These are phyloP conservation scores for Falco concolor DNA, from an alignment of 2,797 vertebrate genomes.

Conservation along the genomic window DNA sequence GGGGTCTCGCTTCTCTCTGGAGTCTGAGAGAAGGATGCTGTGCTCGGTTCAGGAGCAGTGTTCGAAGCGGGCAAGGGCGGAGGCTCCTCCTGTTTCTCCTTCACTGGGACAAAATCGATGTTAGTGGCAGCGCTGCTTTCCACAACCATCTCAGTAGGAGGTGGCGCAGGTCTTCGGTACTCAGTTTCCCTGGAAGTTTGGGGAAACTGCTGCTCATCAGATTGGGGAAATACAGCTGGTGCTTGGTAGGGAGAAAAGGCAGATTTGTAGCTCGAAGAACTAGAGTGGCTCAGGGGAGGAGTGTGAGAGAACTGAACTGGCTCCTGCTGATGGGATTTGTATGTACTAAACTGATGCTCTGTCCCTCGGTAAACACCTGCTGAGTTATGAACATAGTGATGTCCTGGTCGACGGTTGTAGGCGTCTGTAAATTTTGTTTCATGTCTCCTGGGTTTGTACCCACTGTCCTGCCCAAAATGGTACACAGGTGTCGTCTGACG, in stretches of 20 bases:
- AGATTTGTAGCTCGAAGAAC: conserved; percentile 81
- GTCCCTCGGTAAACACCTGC: conserved; percentile 70
- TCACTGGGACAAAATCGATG: conserved; percentile 77
- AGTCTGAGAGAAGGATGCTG: conserved; percentile 75
- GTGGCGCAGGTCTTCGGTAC: conserved; percentile 82
- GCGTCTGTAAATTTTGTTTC: conserved; percentile 95
- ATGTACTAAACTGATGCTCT: conserved; percentile 71
- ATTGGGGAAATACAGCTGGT: conserved; percentile 73
- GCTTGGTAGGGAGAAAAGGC: conserved; percentile 92
- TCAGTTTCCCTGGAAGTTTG: conserved; percentile 79
- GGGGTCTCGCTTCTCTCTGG: conserved; percentile 88
- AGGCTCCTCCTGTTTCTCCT: conserved; percentile 87
- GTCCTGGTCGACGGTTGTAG: conserved; percentile 91
- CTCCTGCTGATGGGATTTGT: conserved; percentile 78
- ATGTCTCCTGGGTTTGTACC: conserved; percentile 87
- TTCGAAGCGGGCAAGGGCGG: conserved; percentile 81
- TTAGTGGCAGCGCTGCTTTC: conserved; percentile 51
- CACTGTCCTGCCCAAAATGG: conserved; percentile 83
- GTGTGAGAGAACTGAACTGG: conserved; percentile 83
- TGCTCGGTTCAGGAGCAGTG: conserved; percentile 74
- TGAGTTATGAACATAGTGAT: conserved; percentile 88
- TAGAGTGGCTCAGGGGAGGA: conserved; percentile 74
- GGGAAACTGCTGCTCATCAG: conserved; percentile 68
- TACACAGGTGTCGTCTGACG: conserved; percentile 92
- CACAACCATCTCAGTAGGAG: conserved; percentile 59